Conservation (phyloP, 35 echinoderm and acorn worm genomes). For the Apostichopus californicus region DNA sequence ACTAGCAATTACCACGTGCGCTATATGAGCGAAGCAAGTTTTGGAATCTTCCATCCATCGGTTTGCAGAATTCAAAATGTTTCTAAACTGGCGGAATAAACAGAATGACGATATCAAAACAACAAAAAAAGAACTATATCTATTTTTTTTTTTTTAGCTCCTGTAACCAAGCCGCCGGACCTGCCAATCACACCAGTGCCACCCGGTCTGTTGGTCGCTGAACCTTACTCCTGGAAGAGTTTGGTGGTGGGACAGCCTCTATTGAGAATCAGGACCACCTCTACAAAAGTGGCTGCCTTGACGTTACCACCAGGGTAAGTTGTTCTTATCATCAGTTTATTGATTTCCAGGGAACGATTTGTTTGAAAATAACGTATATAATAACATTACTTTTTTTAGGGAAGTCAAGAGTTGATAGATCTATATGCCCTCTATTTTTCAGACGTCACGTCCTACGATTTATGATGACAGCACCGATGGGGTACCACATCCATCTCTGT, state of each 20-base stretch:
- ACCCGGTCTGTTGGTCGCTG: constrained; percentile 89
- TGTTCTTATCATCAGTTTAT: not conserved
- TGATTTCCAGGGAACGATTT: no score
- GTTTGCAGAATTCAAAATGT: no score
- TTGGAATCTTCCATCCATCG: no score
- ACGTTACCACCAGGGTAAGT: constrained; percentile 91
- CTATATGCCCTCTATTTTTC: not conserved
- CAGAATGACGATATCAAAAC: no score
- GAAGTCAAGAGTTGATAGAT: no score
- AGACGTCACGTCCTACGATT: constrained; percentile 94
- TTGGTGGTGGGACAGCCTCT: constrained; percentile 95
- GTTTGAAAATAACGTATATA: no score
- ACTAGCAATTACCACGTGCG: no score
- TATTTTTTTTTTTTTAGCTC: not conserved
- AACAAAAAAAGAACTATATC: no score
- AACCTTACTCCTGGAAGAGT: constrained; percentile 99
- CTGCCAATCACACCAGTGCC: constrained; percentile 59
- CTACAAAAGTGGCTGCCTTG: constrained; percentile 88
- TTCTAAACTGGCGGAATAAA: no score
- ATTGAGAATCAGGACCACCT: constrained; percentile 90
- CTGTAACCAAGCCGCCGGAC: constrained; percentile 52
- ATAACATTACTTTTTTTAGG: no score
- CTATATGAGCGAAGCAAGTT: no score
- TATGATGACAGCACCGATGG: constrained; percentile 96
- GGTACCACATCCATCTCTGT: constrained; percentile 97